phyloP scores from a whole-genome alignment of 2,888 invertebrate genomes.

The Drosophila dives region DNA sequence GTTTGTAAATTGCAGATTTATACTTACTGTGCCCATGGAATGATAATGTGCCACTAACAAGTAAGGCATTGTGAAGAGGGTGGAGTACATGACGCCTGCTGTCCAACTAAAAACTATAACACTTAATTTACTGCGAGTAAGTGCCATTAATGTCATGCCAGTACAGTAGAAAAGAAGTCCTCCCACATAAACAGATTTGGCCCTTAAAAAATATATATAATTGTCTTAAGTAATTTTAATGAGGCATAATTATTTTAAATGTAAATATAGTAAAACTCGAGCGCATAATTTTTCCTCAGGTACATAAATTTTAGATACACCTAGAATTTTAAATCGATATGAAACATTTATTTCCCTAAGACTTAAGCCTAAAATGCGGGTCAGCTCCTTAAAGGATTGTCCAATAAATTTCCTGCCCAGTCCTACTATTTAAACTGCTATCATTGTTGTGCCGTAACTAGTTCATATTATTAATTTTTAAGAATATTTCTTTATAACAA shows the following conservation, averaged over 20 bases:
- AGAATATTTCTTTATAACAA: not conserved
- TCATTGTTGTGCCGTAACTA: not conserved
- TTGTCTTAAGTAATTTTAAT: conserved; percentile 7
- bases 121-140: conserved; percentile 90
- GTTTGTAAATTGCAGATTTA: not conserved
- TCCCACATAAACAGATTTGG: conserved; percentile 93
- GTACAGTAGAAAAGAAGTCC: conserved; percentile 94
- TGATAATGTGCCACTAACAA: conserved; percentile 97
- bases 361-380: not conserved
- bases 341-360: not conserved
- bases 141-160: conserved; percentile 95
- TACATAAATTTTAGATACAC: not conserved
- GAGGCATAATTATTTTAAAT: not conserved
- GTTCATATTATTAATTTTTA: not conserved
- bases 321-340: not conserved
- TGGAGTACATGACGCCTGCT: conserved; percentile 98
- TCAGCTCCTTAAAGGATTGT: not conserved
- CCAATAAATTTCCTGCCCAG: not conserved
- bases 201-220: conserved; percentile 87
- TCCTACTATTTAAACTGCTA: not conserved
- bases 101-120: conserved; percentile 96
- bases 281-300: not conserved
- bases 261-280: not conserved
- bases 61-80: conserved; percentile 98
- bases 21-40: conserved; percentile 92